Evolutionary conservation across 2,797 vertebrate genomes (phyloP), one percentile per base, ranked within the genome.

Genomic region (Antrozous pallidus): DNA sequence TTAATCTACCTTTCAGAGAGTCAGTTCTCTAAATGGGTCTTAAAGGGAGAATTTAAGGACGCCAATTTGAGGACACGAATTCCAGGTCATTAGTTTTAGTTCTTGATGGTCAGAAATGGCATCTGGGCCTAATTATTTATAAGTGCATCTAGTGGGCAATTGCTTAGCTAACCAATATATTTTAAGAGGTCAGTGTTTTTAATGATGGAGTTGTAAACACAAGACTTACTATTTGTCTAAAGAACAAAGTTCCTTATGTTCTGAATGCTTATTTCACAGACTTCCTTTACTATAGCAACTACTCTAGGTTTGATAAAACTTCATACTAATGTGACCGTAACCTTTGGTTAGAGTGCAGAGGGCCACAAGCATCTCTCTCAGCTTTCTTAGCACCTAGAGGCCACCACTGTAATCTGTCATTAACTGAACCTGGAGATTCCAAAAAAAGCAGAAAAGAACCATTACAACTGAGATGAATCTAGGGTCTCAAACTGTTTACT

Each of bases 151-250:
- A 82, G 38, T 2, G 6, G 84, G 74, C 56, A 87, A 86, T 58
- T 90, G 70, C 61, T 91, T 56, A 38, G 67, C 51, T 83, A 92
- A 88, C 94, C 90, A 77, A 80, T 47, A 36, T 42, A 70, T 70
- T 91, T 92, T 92, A 94, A 96, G 95, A 83, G 88, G 33, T 91
- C 65, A 91, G 71, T 56, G 24, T 85, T 94, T 95, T 94, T 93
- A 81, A 69, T n/a, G 81, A 67, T 49, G 26, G 47, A 92, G 33
- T n/a, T 91, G 40, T 91, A 95, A 96, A 93, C 82, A 95, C 31
- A 49, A 33, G 31, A 10, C 65, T 85, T 84, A 70, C 79, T 90
- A 85, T 79, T 83, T 61, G 70, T 74, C 49, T 78, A 8, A 81
- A 75, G 65, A 93, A 65, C 28, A 40, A 77, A 78, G 78, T 36